phyloP scores from a whole-genome alignment of 2,113 vertebrate genomes.

The Oryzias melastigma region DNA sequence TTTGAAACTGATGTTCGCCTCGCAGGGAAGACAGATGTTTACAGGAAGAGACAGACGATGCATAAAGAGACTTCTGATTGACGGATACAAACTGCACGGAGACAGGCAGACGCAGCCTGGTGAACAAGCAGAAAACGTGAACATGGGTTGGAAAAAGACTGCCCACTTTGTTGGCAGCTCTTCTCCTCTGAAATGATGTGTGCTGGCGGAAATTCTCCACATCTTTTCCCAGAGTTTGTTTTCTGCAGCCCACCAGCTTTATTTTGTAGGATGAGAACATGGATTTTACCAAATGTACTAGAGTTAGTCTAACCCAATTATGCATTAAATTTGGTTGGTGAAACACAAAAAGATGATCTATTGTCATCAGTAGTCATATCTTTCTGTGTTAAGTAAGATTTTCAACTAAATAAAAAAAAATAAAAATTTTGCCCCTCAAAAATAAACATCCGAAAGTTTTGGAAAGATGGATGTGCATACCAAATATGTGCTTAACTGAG shows the following conservation, averaged over 20 bases:
- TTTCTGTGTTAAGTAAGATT: too few species aligned
- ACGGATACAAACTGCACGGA: slow-evolving; percentile 9
- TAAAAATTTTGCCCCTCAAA: too few species aligned
- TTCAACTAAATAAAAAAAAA: too few species aligned
- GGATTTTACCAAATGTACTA: slow-evolving; percentile 28
- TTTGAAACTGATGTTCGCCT: background rate
- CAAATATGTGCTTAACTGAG: too few species aligned
- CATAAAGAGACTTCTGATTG: slow-evolving; percentile 23
- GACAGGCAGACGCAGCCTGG: slow-evolving; percentile 18
- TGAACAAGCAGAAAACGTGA: slow-evolving; percentile 13
- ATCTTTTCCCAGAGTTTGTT: slow-evolving; percentile 27
- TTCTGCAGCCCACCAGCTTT: background rate
- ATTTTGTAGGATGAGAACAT: background rate
- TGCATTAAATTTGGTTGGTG: too few species aligned
- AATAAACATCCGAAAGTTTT: too few species aligned
- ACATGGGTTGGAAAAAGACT: slow-evolving; percentile 4
- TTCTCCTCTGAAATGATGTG: slow-evolving; percentile 33
- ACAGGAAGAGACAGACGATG: slow-evolving; percentile 6
- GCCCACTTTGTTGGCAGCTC: slow-evolving; percentile 43
- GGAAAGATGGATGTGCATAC: too few species aligned
- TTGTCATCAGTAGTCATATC: too few species aligned
- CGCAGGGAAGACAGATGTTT: slow-evolving; percentile 6
- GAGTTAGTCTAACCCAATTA: too few species aligned
- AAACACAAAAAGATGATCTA: too few species aligned
- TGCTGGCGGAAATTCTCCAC: slow-evolving; percentile 39